A percentile compares a stretch with the other conserved stretches of the same genome.
phyloP scores from a whole-genome alignment of 2,797 vertebrate species.

The Prionace glauca region DNA sequence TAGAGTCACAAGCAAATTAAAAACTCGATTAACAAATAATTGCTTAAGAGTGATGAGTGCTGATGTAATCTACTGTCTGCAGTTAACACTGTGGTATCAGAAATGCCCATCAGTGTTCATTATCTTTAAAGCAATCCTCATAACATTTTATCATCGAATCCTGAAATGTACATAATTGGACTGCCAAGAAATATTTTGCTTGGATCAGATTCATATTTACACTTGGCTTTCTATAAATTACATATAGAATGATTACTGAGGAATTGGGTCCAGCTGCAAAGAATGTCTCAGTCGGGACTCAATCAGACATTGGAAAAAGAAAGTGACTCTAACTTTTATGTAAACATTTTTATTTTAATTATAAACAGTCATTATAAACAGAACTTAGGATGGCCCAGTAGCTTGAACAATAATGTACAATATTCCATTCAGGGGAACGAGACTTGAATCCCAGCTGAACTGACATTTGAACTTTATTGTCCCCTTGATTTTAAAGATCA shows the following conservation, averaged over 20 bases:
- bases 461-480: neutral
- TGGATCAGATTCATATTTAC: constrained; percentile 25
- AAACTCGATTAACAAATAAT: neutral
- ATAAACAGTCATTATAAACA: constrained; percentile 6
- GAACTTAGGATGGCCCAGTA: neutral
- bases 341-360: constrained; percentile 33
- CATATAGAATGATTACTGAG: constrained; percentile 23
- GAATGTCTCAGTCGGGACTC: constrained; percentile 18
- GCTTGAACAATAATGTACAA: neutral
- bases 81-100: neutral
- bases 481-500: neutral
- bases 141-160: constrained; percentile 20
- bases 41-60: neutral
- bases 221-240: constrained; percentile 25
- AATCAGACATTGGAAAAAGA: constrained; percentile 26
- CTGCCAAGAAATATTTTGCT: constrained; percentile 34
- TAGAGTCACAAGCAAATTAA: constrained; percentile 15
- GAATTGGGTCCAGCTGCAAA: constrained; percentile 34
- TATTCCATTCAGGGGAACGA: neutral
- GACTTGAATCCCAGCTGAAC: neutral
- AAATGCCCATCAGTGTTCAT: constrained; percentile 11
- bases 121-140: constrained; percentile 21
- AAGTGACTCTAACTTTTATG: neutral
- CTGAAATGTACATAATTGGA: constrained; percentile 20
- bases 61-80: constrained; percentile 5